Percentiles rank a stretch among this genome's conserved stretches.
phyloP scores from a whole-genome alignment of 2,113 vertebrate genomes.

The Stigmatopora argus region DNA sequence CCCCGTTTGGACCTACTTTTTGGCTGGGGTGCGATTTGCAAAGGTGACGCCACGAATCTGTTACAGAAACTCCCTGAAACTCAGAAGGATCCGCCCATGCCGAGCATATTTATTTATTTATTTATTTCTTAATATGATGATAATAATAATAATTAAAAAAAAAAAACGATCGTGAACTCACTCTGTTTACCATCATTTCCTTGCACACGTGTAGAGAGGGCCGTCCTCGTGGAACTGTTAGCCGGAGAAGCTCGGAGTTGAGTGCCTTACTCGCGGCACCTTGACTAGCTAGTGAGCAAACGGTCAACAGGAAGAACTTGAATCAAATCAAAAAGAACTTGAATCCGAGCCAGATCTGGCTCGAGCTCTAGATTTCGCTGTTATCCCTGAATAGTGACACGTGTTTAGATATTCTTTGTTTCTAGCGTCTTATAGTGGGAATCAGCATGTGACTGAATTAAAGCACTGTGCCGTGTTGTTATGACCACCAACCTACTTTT shows the following conservation, averaged over 20 bases:
- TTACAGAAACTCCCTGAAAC: conserved; percentile 16
- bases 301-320: not conserved
- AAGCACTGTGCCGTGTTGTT: conserved; percentile 29
- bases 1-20: conserved; percentile 42
- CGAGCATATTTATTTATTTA: conserved; percentile 73
- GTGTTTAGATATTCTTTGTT: conserved; percentile 8
- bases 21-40: conserved; percentile 11
- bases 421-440: conserved; percentile 2
- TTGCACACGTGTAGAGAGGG: conserved; percentile 8
- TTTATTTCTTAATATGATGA: conserved; percentile 40
- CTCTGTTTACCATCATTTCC: conserved; percentile 8
- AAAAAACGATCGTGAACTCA: conserved; percentile 11
- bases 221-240: conserved; percentile 11
- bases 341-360: not conserved
- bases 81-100: conserved; percentile 45
- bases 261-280: conserved; percentile 57
- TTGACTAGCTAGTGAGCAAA: conserved; percentile 29
- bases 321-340: conserved; percentile 11
- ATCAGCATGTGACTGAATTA: conserved; percentile 19
- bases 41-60: conserved; percentile 20
- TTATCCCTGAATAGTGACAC: conserved; percentile 16
- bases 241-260: conserved; percentile 37
- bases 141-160: not conserved
- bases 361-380: conserved; percentile 3
- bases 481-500: conserved; percentile 6